phyloP scores from a whole-genome alignment of 1,140 invertebrate species.

The Drosophila guanche region DNA sequence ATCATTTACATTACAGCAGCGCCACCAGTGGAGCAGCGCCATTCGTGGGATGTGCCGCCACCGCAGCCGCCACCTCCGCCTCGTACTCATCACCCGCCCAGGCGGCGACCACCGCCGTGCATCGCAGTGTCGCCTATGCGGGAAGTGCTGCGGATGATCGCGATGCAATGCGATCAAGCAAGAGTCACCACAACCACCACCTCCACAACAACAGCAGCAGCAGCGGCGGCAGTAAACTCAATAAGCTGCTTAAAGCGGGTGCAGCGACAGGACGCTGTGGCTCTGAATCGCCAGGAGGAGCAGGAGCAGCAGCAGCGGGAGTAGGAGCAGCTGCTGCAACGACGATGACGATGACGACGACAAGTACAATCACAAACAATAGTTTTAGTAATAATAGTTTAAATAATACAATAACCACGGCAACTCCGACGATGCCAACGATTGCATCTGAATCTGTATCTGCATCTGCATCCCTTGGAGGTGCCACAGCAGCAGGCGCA shows the following conservation, averaged over 20 bases:
- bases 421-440: conserved; percentile 73
- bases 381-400: conserved; percentile 83
- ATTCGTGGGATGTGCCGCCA: conserved; percentile 8
- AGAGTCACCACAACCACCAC: conserved; percentile 63
- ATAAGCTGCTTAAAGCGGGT: conserved; percentile 77
- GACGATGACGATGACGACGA: conserved; percentile 67
- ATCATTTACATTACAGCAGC: conserved; percentile 56
- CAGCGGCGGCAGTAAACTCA: conserved; percentile 84
- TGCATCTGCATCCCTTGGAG: no score
- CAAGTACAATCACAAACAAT: conserved; percentile 83
- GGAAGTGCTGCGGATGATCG: conserved; percentile 84
- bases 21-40: conserved; percentile 37
- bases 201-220: no score
- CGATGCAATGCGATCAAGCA: conserved; percentile 67
- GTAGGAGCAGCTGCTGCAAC: no score
- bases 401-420: conserved; percentile 79
- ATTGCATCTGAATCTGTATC: conserved; percentile 46
- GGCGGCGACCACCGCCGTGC: conserved; percentile 83
- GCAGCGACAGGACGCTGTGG: conserved; percentile 66
- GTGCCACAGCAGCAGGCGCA: conserved; percentile 21
- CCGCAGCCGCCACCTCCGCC: conserved; percentile 56
- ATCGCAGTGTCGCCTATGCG: conserved; percentile 84
- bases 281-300: conserved; percentile 70
- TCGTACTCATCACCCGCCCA: conserved; percentile 74
- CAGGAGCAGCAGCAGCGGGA: conserved; percentile 14